Conservation (phyloP, 2,113 vertebrate genomes). For the Pholis gunnellus region DNA sequence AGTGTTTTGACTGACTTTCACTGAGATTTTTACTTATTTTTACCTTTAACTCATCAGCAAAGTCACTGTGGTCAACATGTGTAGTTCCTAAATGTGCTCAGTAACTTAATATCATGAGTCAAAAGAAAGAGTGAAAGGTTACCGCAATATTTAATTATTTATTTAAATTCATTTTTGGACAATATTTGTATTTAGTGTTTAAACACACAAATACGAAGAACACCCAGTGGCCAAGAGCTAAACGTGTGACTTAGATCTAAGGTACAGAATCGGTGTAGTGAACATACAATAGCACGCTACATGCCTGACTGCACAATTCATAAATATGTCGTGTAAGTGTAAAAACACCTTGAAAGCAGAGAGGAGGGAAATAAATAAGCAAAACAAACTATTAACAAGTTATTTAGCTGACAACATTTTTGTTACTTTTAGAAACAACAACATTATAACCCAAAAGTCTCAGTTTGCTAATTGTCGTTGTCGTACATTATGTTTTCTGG, state of each 20-base stretch:
- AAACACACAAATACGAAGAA: background rate
- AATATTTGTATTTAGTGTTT: background rate
- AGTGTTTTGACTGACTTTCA: slow-evolving; percentile 32
- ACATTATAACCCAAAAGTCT: background rate
- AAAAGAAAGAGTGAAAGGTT: background rate
- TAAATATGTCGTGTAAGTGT: background rate
- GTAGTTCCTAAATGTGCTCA: background rate
- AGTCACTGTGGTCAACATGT: background rate
- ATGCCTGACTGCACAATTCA: background rate
- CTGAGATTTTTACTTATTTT: background rate
- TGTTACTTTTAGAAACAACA: background rate
- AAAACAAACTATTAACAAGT: background rate
- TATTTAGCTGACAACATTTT: background rate
- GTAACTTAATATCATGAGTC: background rate
- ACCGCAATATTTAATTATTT: too few species aligned
- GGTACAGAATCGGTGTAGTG: background rate
- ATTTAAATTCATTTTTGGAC: background rate
- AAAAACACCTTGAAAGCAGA: background rate
- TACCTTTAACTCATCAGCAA: background rate
- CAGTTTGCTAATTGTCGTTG: background rate
- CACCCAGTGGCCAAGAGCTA: too few species aligned
- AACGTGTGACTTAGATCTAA: background rate
- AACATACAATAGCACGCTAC: background rate
- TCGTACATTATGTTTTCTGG: too few species aligned
- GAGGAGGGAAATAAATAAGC: too few species aligned